phyloP scores from a whole-genome alignment of 2,888 invertebrate species.

The Diabrotica balteata region DNA sequence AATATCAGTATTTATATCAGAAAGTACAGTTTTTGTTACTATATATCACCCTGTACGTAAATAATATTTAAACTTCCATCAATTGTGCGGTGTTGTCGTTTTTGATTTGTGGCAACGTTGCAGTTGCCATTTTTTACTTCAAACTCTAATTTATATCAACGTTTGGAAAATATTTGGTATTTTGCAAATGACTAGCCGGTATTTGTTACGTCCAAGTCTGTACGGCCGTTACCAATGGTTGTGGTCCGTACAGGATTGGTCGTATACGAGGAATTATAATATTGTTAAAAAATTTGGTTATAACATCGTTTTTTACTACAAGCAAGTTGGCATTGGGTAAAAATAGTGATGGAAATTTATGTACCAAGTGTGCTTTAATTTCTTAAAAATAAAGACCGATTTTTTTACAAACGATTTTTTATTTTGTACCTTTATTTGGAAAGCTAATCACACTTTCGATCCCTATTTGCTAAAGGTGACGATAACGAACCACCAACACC shows the following conservation, averaged over 20 bases:
- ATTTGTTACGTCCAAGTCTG: conserved; percentile 16
- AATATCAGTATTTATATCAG: neutral
- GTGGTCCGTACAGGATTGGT: conserved; percentile 25
- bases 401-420: conserved; percentile 51
- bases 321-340: conserved; percentile 51
- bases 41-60: too few relatives aligned
- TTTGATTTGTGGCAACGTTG: too few relatives aligned
- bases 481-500: too few relatives aligned
- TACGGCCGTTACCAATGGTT: too few relatives aligned
- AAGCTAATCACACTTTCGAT: too few relatives aligned
- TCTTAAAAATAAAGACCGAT: conserved; percentile 61
- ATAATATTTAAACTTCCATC: too few relatives aligned
- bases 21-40: too few relatives aligned
- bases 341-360: conserved; percentile 56
- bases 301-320: conserved; percentile 50
- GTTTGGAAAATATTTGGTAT: too few relatives aligned
- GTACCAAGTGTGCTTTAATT: conserved; percentile 63
- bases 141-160: neutral
- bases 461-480: too few relatives aligned
- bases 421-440: too few relatives aligned
- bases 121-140: too few relatives aligned
- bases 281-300: conserved; percentile 47
- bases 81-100: too few relatives aligned
- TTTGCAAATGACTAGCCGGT: neutral
- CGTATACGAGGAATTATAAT: conserved; percentile 15